Evolutionary conservation across 2,797 vertebrate species (phyloP).

Genomic region (Chrysocyon brachyurus): DNA sequence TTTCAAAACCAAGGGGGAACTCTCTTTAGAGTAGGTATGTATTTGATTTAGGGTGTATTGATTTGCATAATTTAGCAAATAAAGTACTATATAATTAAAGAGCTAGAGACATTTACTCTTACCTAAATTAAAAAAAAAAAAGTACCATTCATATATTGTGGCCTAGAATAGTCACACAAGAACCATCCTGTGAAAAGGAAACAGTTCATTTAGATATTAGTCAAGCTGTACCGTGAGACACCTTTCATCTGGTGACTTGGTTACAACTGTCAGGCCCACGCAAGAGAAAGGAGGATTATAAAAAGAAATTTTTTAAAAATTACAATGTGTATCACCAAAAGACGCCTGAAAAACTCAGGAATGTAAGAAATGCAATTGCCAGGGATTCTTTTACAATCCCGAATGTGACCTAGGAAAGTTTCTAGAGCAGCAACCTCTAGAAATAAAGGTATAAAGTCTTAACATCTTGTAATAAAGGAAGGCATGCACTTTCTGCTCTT

Average conservation of each 20-base stretch:
- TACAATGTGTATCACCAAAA: background rate
- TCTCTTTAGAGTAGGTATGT: conserved; percentile 71
- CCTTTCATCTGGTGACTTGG: background rate
- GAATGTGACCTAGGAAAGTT: background rate
- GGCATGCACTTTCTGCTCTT: background rate
- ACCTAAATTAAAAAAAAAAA: background rate
- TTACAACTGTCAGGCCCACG: background rate
- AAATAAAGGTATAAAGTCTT: background rate
- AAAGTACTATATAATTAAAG: conserved; percentile 67
- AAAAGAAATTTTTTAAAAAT: background rate
- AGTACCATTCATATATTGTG: background rate
- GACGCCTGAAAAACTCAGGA: background rate
- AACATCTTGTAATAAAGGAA: background rate
- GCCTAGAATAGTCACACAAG: background rate
- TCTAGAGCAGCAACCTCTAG: background rate
- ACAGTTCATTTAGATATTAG: background rate
- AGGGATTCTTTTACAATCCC: background rate
- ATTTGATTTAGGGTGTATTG: conserved; percentile 71
- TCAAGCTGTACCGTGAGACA: background rate
- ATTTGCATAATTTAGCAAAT: conserved; percentile 80
- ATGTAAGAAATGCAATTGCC: background rate
- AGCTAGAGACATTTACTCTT: conserved; percentile 59
- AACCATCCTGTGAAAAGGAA: background rate
- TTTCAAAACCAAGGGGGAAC: conserved; percentile 79
- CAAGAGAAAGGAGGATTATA: background rate